These are phyloP conservation scores for Hypolimnas misippus DNA, from an alignment of 2,888 invertebrate species.

Conservation along the genomic window DNA sequence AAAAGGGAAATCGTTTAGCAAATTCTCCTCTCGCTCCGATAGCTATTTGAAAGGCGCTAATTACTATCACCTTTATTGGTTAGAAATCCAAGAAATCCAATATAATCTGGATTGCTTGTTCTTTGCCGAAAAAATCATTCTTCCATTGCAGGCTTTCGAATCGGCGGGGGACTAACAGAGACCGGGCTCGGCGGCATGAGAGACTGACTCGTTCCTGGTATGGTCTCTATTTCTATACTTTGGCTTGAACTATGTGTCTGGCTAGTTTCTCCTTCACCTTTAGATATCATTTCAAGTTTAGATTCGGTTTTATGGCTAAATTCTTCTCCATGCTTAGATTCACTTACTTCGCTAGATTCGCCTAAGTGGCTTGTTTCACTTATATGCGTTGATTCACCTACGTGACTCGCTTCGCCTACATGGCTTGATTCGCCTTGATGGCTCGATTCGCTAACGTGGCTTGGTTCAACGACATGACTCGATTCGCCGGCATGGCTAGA, in stretches of 20 bases:
- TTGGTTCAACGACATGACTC: background rate
- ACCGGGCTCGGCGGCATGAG: conserved; percentile 59
- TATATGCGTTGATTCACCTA: background rate
- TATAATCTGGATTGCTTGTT: background rate
- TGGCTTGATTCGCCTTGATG: background rate
- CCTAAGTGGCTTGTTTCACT: background rate
- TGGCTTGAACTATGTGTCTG: background rate
- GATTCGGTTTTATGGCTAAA: background rate
- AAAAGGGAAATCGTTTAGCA: conserved; percentile 1
- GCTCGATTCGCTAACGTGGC: background rate
- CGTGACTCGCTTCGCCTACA: background rate
- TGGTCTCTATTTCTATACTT: conserved; percentile 26
- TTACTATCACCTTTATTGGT: background rate
- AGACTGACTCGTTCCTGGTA: conserved; percentile 37
- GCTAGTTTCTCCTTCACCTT: background rate
- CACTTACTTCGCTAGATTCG: background rate
- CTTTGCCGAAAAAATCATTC: conserved; percentile 20
- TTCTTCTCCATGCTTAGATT: background rate
- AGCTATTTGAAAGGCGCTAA: background rate
- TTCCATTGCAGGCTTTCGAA: conserved; percentile 55
- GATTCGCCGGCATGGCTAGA: background rate
- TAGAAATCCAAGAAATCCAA: background rate
- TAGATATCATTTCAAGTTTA: background rate
- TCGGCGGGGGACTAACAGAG: conserved; percentile 65
- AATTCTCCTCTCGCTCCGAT: too few relatives aligned